Evolutionary conservation across 2,797 vertebrate species (phyloP), one percentile per base, ranked within the genome.

Genomic region (Lophius americanus): DNA sequence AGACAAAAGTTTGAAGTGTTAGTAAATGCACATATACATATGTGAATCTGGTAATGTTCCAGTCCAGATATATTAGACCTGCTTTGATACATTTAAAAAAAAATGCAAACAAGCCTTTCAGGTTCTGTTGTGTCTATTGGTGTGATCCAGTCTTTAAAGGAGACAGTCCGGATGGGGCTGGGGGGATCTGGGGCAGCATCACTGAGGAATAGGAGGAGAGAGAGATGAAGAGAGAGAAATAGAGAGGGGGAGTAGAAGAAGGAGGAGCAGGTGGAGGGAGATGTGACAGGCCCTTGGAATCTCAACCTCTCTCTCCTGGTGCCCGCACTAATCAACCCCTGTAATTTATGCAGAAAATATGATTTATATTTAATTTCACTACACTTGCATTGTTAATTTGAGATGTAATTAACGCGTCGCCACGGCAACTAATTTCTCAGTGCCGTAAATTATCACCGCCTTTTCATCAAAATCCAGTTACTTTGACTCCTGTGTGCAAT

Each of bases 301-400:
- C 95, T 95, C 96, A 99, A 98, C 97, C 97, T 97, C 97, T 96
- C 94, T 99, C 96, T 99, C 98, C 96, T 97, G 95, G 95, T 96
- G 95, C 97, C 96, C 93, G 96, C 95, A 96, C 98, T 99, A 99
- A 99, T 99, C 98, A 99, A 99, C 98, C 97, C 95, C 97, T 98
- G 96, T 99, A 99, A 99, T 99, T 99, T 99, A 98, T 99, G 98
- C 98, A 99, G 97, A 99, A 99, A 99, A 99, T 99, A 99, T 99
- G 97, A 99, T 99, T 99, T 98, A 99, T 99, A 99, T 99, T 99
- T 99, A 99, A 99, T 99, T 99, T 99, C 97, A 99, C 97, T 98
- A 99, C 97, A 99, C 97, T 99, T 99, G 97, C 97, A 99, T 99
- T 99, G 97, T 99, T 99, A 99, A 99, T 99, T 99, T 98, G 96